These are phyloP conservation scores for Pipistrellus pipistrellus DNA, from an alignment of 2,797 vertebrate genomes.

Conservation along the genomic window DNA sequence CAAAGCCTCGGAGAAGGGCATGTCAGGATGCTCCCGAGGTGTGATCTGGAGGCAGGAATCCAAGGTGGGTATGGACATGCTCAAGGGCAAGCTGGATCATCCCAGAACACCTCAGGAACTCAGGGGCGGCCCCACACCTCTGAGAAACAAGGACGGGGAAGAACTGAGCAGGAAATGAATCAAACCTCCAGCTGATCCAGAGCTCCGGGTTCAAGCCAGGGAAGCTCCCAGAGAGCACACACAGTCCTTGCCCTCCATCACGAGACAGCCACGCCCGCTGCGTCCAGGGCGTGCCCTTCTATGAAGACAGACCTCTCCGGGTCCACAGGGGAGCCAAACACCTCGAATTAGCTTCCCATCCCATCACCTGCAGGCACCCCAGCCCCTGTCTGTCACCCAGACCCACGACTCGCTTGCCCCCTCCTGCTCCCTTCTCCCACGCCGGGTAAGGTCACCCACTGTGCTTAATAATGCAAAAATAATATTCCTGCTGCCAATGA, in stretches of 20 bases:
- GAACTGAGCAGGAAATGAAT: neutral
- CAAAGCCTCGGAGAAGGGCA: neutral
- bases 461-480: constrained; percentile 77
- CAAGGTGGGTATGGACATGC: neutral
- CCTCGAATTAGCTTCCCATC: neutral
- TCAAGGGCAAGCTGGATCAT: neutral
- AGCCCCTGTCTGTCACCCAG: neutral
- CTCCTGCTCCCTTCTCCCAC: constrained; percentile 42
- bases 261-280: neutral
- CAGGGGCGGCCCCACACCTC: neutral
- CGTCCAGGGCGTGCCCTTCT: neutral
- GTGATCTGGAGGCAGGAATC: neutral
- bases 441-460: constrained; percentile 73
- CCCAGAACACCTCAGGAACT: neutral
- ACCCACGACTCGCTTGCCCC: neutral
- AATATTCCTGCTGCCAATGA: constrained; percentile 78
- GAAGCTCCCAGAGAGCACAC: neutral
- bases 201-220: neutral
- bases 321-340: neutral
- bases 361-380: neutral
- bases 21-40: neutral
- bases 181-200: neutral
- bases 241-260: neutral
- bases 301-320: neutral
- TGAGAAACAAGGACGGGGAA: neutral